Evolutionary conservation across 2,797 vertebrate genomes (phyloP).

Genomic region (Hoplostethus mediterraneus): DNA sequence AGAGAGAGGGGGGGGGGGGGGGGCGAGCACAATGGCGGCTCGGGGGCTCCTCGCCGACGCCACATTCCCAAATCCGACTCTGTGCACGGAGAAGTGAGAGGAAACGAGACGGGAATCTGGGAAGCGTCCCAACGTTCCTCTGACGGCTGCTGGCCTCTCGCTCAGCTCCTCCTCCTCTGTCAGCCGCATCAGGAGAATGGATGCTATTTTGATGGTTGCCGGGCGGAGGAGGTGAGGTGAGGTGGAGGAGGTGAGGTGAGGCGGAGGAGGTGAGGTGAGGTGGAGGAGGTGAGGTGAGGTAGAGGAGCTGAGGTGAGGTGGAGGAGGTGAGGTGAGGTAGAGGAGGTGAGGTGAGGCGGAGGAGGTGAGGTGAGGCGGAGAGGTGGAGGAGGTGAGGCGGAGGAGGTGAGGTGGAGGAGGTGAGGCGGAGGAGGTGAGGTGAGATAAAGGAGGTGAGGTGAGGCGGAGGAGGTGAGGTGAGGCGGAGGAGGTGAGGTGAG

Average conservation of each 20-base stretch:
- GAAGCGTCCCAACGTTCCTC: slow-evolving; percentile 78
- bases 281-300: slow-evolving; percentile 4
- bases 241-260: no score
- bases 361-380: no score
- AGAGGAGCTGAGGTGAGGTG: slow-evolving; percentile 2
- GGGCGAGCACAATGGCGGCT: slow-evolving; percentile 76
- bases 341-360: slow-evolving; percentile 14
- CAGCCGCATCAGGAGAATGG: slow-evolving; percentile 26
- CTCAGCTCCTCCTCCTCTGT: slow-evolving; percentile 49
- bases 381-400: slow-evolving; percentile 3
- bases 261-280: slow-evolving; percentile 5
- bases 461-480: slow-evolving; percentile 6
- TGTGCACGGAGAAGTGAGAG: slow-evolving; percentile 49
- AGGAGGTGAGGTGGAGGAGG: slow-evolving; percentile 5
- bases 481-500: slow-evolving; percentile 2
- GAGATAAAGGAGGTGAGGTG: no score
- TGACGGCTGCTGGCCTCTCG: slow-evolving; percentile 70
- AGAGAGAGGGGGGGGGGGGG: slow-evolving; percentile 72
- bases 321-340: slow-evolving; percentile 5
- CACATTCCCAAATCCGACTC: slow-evolving; percentile 72
- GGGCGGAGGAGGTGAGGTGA: no score
- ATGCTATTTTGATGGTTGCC: slow-evolving; percentile 37
- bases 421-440: slow-evolving; percentile 4
- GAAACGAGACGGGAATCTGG: slow-evolving; percentile 63
- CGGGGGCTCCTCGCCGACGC: slow-evolving; percentile 73